Base-by-base conservation (phyloP, 1,140 invertebrate genomes). In the Maniola jurtina region DNA sequence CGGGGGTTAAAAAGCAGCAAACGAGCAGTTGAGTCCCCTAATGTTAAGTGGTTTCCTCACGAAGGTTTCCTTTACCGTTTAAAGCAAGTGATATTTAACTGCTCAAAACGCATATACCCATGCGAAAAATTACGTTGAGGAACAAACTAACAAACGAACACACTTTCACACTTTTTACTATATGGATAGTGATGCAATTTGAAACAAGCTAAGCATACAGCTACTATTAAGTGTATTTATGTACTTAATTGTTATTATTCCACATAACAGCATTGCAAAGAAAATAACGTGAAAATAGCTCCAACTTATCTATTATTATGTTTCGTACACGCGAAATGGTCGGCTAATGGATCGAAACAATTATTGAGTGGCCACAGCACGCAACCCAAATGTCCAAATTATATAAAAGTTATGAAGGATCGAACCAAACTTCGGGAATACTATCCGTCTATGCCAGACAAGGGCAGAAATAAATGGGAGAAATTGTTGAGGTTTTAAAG, bases 321-420 rank as follows among this genome's bases (percentile, higher is more conserved):
- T 52, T 52, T 52, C 1, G 48, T 9, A 52, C 48, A 52, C 48
- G 48, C 48, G 48, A 52, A 52, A 52, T 25, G 16, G 2, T 52
- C 48, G 48, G 2, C 48, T 52, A 52, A 52, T 52, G 48, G 16
- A 15, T 0, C 25, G 48, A 25, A 52, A 16, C 48, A 9, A 52
- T 16, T 52, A 52, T 52, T 6, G 48, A 25, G 7, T 14, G 45
- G 8, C 0, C 45, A 13, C 7, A 25, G 15, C 48, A 52, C 48
- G 48, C 48, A 25, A 45, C 42, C 42, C 42, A 45, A 25, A 52
- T 52, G 14, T 16, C 15, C 15, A 25, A 52, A 25, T 52, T 52
- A 52, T 25, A 52, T 52, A 52, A 52, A 52, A 16, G 48, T 52
- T 52, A 25, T 52, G 48, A 52, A 25, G 7, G 48, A 52, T 52